phyloP scores from a whole-genome alignment of 2,888 invertebrate species.

The Oligia latruncula region DNA sequence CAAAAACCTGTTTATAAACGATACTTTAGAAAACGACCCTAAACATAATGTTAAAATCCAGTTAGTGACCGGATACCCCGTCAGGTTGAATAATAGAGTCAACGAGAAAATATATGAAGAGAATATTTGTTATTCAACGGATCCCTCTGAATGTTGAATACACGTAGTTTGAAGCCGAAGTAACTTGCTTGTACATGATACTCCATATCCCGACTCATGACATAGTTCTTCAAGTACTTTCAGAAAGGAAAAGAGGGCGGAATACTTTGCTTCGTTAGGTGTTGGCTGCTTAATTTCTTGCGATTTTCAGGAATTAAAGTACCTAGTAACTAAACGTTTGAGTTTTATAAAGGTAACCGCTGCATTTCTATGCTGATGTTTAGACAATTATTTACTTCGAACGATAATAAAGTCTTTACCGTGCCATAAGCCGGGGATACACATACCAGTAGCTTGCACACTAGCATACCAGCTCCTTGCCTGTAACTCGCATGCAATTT shows the following conservation, averaged over 20 bases:
- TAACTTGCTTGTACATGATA: slow-evolving; percentile 41
- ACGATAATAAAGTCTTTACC: background rate
- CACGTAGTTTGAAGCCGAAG: slow-evolving; percentile 35
- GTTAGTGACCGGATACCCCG: slow-evolving; percentile 49
- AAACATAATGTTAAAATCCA: slow-evolving; percentile 46
- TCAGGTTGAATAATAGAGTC: slow-evolving; percentile 48
- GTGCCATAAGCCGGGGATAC: too few relatives aligned
- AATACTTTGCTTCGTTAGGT: background rate
- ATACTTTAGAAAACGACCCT: slow-evolving; percentile 32
- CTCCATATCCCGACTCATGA: slow-evolving; percentile 19
- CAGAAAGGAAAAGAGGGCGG: slow-evolving; percentile 8
- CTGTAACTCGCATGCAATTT: too few relatives aligned
- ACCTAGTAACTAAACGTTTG: background rate
- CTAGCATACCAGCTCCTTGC: too few relatives aligned
- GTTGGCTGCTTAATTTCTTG: background rate
- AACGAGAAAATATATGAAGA: slow-evolving; percentile 31
- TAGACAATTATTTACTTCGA: background rate
- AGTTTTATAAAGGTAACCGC: background rate
- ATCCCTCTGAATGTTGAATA: slow-evolving; percentile 32
- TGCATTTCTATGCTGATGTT: background rate
- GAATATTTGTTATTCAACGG: slow-evolving; percentile 45
- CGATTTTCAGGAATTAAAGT: background rate
- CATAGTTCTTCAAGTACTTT: slow-evolving; percentile 27
- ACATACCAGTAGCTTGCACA: too few relatives aligned
- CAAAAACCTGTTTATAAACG: slow-evolving; percentile 34